phyloP scores from a whole-genome alignment of 2,113 vertebrate species.

The Ptyas mucosa region DNA sequence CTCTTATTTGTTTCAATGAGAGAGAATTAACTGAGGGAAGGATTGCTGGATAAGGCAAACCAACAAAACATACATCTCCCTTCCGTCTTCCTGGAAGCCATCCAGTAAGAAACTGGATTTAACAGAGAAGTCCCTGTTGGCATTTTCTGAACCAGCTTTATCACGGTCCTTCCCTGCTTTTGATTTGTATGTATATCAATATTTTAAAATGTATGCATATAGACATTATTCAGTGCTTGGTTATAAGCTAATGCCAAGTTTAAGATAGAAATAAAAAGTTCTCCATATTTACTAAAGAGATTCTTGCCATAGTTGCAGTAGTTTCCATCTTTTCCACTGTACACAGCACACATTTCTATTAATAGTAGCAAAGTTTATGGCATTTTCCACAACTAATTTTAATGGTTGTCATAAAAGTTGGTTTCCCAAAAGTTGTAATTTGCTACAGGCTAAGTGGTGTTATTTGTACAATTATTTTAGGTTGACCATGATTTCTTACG shows the following conservation, averaged over 20 bases:
- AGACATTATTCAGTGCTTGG: not conserved
- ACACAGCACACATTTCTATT: not conserved
- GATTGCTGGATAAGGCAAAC: not conserved
- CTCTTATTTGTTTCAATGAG: not conserved
- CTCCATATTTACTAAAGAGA: not conserved
- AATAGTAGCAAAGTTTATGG: conserved; percentile 28
- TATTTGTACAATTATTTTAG: conserved; percentile 54
- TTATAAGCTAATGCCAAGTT: not conserved
- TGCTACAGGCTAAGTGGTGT: conserved; percentile 39
- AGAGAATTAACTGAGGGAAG: not conserved
- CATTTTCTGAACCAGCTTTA: not conserved
- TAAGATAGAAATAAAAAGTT: not conserved
- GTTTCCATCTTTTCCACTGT: not conserved
- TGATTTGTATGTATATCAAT: not conserved
- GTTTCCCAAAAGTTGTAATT: conserved; percentile 48
- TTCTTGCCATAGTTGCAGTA: not conserved
- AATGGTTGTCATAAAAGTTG: conserved; percentile 44
- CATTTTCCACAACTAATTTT: conserved; percentile 44
- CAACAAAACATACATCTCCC: not conserved
- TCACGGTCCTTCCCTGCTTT: not conserved
- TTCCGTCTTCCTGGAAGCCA: not conserved
- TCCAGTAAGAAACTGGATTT: not conserved
- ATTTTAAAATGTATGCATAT: not conserved
- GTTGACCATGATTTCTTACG: conserved; percentile 43
- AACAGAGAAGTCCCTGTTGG: not conserved